phyloP scores from a whole-genome alignment of 2,113 vertebrate species.

The Dipodomys ordii region DNA sequence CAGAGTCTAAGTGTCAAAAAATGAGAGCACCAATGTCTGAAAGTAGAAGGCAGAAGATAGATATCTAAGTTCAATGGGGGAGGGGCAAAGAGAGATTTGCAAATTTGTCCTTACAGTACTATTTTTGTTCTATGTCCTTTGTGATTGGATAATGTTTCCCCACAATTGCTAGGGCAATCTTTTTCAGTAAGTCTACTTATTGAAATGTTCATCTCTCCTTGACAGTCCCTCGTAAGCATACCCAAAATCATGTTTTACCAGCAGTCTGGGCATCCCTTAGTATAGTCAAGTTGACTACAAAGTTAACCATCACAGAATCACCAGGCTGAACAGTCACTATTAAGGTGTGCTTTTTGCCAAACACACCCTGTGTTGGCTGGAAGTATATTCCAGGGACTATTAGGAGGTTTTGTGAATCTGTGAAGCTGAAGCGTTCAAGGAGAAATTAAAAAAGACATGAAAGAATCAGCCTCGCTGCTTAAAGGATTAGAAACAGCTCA shows the following conservation, averaged over 20 bases:
- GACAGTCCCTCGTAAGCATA: not conserved
- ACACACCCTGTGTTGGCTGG: not conserved
- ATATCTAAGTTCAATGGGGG: too few species aligned
- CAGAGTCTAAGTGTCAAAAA: not conserved
- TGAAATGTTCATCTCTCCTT: too few species aligned
- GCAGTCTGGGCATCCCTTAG: not conserved
- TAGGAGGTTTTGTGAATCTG: not conserved
- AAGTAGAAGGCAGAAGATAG: not conserved
- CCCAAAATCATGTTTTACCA: not conserved
- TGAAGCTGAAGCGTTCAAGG: not conserved
- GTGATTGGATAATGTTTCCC: not conserved
- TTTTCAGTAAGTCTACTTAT: not conserved
- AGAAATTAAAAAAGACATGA: conserved; percentile 16
- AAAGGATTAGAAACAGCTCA: not conserved
- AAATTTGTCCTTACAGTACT: not conserved
- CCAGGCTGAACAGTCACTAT: not conserved
- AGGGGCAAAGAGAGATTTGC: not conserved
- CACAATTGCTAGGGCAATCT: not conserved
- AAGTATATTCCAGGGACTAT: not conserved
- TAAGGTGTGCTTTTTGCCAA: not conserved
- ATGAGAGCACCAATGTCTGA: not conserved
- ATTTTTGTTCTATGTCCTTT: not conserved
- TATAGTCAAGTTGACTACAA: not conserved
- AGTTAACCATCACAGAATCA: not conserved
- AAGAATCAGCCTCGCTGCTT: not conserved